phyloP scores from a whole-genome alignment of 2,888 invertebrate species.

The Tetragonula carbonaria region DNA sequence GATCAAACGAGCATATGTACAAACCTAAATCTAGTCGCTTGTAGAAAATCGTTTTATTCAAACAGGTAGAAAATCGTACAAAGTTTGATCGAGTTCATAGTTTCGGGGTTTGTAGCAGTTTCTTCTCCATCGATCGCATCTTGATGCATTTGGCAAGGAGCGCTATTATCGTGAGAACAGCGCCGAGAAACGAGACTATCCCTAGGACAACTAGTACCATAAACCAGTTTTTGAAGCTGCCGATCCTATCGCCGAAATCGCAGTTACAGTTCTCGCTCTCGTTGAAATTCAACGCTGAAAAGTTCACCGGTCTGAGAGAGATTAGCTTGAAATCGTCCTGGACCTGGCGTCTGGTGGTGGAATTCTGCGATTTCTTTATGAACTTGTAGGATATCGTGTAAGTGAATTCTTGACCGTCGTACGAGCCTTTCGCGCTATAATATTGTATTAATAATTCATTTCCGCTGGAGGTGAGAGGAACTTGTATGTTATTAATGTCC shows the following conservation, averaged over 20 bases:
- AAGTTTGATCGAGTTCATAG: conserved; percentile 59
- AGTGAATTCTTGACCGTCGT: conserved; percentile 78
- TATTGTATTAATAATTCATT: conserved; percentile 76
- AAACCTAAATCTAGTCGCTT: not conserved
- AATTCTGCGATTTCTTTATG: conserved; percentile 68
- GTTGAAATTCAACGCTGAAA: conserved; percentile 77
- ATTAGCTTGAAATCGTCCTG: conserved; percentile 73
- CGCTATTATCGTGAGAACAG: conserved; percentile 75
- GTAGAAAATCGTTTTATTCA: conserved; percentile 28
- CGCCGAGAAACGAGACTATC: conserved; percentile 77
- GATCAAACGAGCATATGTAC: not conserved
- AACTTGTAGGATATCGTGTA: conserved; percentile 78
- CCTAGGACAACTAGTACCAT: conserved; percentile 78
- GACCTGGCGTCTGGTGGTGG: conserved; percentile 67
- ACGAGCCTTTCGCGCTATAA: conserved; percentile 77
- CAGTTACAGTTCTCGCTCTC: conserved; percentile 77
- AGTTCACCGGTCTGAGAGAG: conserved; percentile 76
- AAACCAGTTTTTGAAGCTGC: conserved; percentile 79
- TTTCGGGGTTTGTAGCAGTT: conserved; percentile 76
- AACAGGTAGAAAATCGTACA: conserved; percentile 31
- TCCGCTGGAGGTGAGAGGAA: conserved; percentile 76
- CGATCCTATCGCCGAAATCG: conserved; percentile 77
- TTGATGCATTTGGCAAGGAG: conserved; percentile 76
- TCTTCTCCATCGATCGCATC: conserved; percentile 75
- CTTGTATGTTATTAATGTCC: conserved; percentile 79